Base-by-base conservation (phyloP, 1,140 invertebrate genomes). In the Drosophila ercepeae region DNA sequence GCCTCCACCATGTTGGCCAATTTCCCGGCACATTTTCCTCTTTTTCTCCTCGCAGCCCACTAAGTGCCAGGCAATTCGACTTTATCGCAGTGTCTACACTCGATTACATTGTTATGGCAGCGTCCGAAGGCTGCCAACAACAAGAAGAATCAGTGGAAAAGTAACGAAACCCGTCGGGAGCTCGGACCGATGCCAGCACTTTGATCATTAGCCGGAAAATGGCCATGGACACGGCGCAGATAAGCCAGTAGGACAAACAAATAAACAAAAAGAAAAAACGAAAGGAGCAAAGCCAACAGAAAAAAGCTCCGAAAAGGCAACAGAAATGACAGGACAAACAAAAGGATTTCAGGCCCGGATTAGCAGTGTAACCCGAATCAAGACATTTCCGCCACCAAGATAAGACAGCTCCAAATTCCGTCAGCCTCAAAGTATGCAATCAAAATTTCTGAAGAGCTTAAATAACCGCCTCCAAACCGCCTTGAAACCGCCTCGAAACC, bases 191-290 rank as follows among this genome's bases (percentile, higher is more conserved):
- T 59, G 59, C 46, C 78, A 64, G 63, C 58, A 48, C 78, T 83
- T 83, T 82, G 75, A 82, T 82, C 78, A 82, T 82, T 82, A 82
- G 53, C 58, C 75, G 59, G 51, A 69, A 83, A 82, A 82, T 70
- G 70, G 63, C 75, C 39, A 60, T 42, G 74, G 64, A 70, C 32
- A 58, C 42, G 55, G 49, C 11, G 53, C 42, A 65, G 74, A 82
- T 83, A 75, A 83, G 64, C 77, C 48, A 53, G 55, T 18, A 49
- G 49, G 34, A 55, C 58, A 51, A 63, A 54, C 39, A 60, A 53
- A 51, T n/a, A n/a, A n/a, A n/a, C n/a, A n/a, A 36, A 36, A 44
- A 64, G 36, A 34, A 46, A 45, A 34, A 19, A 16, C 8, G 14
- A 9, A 18, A 39, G n/a, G 8, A 16, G n/a, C 1, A 13, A 39